phyloP scores from a whole-genome alignment of 2,113 vertebrate species.

The Leucopternis melanops region DNA sequence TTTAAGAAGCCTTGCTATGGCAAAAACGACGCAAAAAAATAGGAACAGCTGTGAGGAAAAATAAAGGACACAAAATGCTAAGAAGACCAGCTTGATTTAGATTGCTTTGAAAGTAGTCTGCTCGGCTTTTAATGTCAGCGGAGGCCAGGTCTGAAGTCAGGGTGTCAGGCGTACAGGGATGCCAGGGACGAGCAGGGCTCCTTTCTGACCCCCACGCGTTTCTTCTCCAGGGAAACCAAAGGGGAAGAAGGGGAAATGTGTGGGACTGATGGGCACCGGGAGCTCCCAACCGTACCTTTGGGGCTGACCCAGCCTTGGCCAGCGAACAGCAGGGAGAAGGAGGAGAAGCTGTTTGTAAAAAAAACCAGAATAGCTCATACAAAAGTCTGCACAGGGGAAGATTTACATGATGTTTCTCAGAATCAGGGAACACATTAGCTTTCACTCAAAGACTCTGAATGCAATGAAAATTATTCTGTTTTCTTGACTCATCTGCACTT shows the following conservation, averaged over 20 bases:
- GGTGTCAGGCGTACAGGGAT: neutral
- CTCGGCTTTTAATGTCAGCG: neutral
- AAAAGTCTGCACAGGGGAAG: neutral
- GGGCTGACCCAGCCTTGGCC: neutral
- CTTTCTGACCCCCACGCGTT: neutral
- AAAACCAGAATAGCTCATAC: rapidly evolving
- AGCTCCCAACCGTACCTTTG: neutral
- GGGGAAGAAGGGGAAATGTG: neutral
- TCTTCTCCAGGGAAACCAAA: neutral
- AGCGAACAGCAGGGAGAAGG: neutral
- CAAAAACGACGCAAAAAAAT: neutral
- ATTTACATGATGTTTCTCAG: neutral
- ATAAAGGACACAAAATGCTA: neutral
- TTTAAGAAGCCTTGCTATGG: neutral
- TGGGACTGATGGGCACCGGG: neutral
- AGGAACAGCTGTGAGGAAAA: neutral
- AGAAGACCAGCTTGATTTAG: neutral
- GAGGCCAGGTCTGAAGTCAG: neutral
- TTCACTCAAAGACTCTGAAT: neutral
- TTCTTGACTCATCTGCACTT: conserved; percentile 16
- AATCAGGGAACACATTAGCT: neutral
- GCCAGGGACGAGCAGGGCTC: neutral
- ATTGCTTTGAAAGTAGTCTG: neutral
- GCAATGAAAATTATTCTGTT: conserved; percentile 3
- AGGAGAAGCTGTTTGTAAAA: neutral